Conservation (phyloP, 2,113 vertebrate genomes). For the Pangasianodon hypophthalmus region DNA sequence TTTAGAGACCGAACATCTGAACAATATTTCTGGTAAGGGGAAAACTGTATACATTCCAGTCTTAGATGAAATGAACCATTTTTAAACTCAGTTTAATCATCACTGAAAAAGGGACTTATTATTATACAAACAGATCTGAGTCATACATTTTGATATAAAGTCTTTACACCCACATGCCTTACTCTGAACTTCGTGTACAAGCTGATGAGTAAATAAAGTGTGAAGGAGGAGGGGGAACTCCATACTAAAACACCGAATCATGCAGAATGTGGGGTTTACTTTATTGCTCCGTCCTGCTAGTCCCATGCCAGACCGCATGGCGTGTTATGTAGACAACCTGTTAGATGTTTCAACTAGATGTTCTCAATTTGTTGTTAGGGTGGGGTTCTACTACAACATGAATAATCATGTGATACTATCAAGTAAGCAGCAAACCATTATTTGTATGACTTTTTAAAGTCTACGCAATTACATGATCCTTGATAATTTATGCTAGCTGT, state of each 20-base stretch:
- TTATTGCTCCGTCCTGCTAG: neutral
- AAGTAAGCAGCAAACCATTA: neutral
- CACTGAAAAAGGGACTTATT: neutral
- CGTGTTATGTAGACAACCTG: neutral
- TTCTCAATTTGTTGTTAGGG: neutral
- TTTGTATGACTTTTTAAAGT: neutral
- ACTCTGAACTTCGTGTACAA: constrained; percentile 6
- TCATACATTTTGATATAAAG: constrained; percentile 5
- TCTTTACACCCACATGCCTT: constrained; percentile 6
- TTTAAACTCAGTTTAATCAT: constrained; percentile 7
- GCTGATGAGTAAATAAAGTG: constrained; percentile 19
- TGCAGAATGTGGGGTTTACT: neutral
- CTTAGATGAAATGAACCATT: neutral
- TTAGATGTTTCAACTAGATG: neutral
- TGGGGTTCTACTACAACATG: neutral
- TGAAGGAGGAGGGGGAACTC: neutral
- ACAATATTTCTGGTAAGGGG: neutral
- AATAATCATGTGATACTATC: neutral
- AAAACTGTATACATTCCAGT: neutral
- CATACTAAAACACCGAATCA: neutral
- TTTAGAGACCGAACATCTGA: neutral
- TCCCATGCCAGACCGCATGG: neutral
- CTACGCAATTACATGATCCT: neutral
- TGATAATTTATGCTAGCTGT: neutral
- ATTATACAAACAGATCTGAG: constrained; percentile 4